Conservation (phyloP, 2,113 vertebrate genomes). For the Ascaphus truei region DNA sequence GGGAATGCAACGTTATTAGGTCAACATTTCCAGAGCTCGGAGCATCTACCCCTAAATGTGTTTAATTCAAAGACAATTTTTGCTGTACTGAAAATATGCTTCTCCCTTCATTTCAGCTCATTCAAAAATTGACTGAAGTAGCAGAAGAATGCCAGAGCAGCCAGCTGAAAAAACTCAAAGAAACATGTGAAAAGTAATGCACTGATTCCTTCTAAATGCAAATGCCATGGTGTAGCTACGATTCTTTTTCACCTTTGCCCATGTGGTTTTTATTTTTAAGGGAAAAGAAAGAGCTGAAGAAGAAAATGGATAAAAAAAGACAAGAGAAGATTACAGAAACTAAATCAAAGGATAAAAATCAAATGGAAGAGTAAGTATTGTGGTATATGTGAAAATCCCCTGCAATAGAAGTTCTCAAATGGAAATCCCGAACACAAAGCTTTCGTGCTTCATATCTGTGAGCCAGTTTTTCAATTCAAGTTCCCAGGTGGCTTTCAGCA, state of each 20-base stretch:
- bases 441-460: no score
- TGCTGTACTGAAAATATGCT: no score
- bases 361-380: constrained; percentile 92
- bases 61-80: no score
- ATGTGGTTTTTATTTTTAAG: constrained; percentile 51
- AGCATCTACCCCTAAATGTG: no score
- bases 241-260: constrained; percentile 5
- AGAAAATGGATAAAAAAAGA: constrained; percentile 95
- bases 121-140: constrained; percentile 87
- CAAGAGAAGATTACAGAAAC: constrained; percentile 94
- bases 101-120: constrained; percentile 65
- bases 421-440: no score
- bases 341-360: constrained; percentile 90
- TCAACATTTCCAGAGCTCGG: no score
- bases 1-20: no score
- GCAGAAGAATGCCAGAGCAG: constrained; percentile 90
- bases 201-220: not conserved
- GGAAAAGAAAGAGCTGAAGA: constrained; percentile 96
- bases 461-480: no score
- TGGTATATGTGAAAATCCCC: no score
- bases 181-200: constrained; percentile 91
- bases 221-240: not conserved
- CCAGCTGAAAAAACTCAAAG: constrained; percentile 90
- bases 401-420: no score
- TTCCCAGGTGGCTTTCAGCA: no score